These are phyloP conservation scores for Semotilus atromaculatus DNA, from an alignment of 2,797 vertebrate genomes.

Conservation along the genomic window DNA sequence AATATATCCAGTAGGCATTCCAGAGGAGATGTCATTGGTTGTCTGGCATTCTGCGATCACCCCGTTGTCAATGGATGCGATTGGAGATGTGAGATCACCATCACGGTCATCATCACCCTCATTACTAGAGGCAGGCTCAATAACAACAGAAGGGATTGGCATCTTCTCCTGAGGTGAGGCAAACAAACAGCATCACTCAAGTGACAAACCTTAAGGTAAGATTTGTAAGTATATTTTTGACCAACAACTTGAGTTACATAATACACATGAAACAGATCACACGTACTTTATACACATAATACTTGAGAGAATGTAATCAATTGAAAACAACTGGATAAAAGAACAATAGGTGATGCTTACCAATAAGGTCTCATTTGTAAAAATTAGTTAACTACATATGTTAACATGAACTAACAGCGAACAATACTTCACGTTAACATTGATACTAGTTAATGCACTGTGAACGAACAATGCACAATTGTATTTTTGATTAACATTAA, in stretches of 20 bases:
- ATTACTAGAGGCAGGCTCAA: conserved; percentile 94
- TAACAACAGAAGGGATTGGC: conserved; percentile 91
- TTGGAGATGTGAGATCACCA: conserved; percentile 68
- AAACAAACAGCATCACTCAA: conserved; percentile 13
- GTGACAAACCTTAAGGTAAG: background rate
- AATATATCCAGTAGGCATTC: conserved; percentile 83
- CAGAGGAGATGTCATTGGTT: conserved; percentile 67
- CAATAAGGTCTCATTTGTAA: background rate
- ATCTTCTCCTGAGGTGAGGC: conserved; percentile 74
- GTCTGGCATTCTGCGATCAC: conserved; percentile 65
- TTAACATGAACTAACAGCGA: background rate
- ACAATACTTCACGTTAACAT: background rate
- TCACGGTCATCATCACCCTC: conserved; percentile 89
- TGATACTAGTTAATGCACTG: background rate
- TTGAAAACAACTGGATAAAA: background rate
- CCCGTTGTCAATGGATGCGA: conserved; percentile 66
- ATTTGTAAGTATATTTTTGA: background rate
- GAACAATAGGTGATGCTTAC: background rate
- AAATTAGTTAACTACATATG: background rate
- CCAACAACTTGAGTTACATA: background rate
- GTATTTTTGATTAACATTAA: background rate
- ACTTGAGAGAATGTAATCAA: background rate
- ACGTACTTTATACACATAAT: background rate
- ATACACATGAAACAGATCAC: background rate
- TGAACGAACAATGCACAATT: background rate